Conservation (phyloP, 2,113 vertebrate species). For the Carassius auratus region DNA sequence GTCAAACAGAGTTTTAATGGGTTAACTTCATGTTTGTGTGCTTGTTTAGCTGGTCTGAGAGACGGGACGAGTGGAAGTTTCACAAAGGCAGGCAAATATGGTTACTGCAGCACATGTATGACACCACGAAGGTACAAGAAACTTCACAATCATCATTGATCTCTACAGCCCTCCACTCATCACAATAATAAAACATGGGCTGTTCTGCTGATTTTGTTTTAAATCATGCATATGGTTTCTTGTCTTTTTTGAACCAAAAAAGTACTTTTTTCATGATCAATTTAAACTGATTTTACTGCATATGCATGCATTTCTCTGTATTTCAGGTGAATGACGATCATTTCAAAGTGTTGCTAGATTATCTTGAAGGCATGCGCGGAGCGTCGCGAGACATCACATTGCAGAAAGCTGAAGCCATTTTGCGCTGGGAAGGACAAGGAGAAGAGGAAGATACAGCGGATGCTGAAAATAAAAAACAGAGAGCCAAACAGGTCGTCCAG, state of each 20-base stretch:
- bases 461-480: slow-evolving; percentile 70
- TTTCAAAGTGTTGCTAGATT: slow-evolving; percentile 83
- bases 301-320: not conserved
- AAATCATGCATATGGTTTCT: not conserved
- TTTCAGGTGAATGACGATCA: slow-evolving; percentile 82
- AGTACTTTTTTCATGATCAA: not conserved
- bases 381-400: slow-evolving; percentile 79
- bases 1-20: not conserved
- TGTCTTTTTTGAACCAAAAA: not conserved
- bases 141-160: not conserved
- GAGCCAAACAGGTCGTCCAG: slow-evolving; percentile 87
- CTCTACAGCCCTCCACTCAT: not conserved
- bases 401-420: slow-evolving; percentile 83
- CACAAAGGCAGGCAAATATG: slow-evolving; percentile 93
- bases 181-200: not conserved
- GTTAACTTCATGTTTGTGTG: slow-evolving; percentile 27
- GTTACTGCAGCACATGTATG: slow-evolving; percentile 90
- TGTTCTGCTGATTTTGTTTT: not conserved
- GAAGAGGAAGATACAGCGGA: not conserved
- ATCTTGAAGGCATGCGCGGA: slow-evolving; percentile 87
- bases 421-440: slow-evolving; percentile 66
- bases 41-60: slow-evolving; percentile 85
- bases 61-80: slow-evolving; percentile 83
- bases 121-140: slow-evolving; percentile 80
- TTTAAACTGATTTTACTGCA: not conserved